Evolutionary conservation across 2,888 invertebrate genomes (phyloP), one percentile per base, ranked within the genome.

Genomic region (Pimpla rufipes): DNA sequence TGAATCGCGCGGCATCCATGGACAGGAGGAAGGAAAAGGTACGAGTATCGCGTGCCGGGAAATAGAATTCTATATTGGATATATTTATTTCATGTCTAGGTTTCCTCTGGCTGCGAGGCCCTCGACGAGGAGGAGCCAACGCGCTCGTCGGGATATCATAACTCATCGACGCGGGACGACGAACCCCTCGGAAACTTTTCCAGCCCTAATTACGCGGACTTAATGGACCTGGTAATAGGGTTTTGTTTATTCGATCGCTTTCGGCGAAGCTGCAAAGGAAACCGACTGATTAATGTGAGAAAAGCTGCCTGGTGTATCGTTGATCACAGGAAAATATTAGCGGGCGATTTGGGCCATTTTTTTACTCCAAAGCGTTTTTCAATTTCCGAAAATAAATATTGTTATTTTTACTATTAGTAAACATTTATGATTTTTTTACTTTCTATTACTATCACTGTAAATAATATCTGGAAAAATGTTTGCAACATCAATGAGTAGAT

Each of bases 201-300:
- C 78, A 59, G 87, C 88, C 74, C 71, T 88, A 89, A 90, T 90
- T 89, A 83, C 59, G 64, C 70, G 42, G 50, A 86, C 71, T 79
- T 83, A 81, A 84, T 84, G 85, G 77, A 8, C 45, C 80, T 67
- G 73, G 64, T 86, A 89, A 88, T 83, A 55, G 81, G 50, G 29
- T 47, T 73, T 80, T 85, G 75, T 89, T 89, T 89, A 89, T 86
- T 84, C 84, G 50, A 59, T 45, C 18, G 76, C 52, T 52, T 42
- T 52, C 52, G 16, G 23, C 52, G 55, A 55, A 5, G 55, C 6
- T 57, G 40, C 23, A 13, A 71, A 57, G 40, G 37, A 18, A 40
- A 55, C 11, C 35, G 29, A 11, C n/a, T 8, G 16, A 40, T 62
- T 16, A 57, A 57, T 37, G 62, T 37, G 62, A 13, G n/a, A 18